These are phyloP conservation scores for Phoxinus phoxinus DNA, from an alignment of 2,113 vertebrate genomes.

Conservation along the genomic window DNA sequence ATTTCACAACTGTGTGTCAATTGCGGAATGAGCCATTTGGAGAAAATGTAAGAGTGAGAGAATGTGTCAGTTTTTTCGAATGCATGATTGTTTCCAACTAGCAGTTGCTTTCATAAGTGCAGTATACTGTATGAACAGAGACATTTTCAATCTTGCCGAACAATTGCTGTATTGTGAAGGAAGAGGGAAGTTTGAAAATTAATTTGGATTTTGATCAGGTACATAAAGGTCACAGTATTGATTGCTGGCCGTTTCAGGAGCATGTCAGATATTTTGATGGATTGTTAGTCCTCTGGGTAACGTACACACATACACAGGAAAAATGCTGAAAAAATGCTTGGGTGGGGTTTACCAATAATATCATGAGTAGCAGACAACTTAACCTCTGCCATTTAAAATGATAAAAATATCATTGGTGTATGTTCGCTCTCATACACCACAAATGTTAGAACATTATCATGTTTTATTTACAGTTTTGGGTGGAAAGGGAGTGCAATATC, in stretches of 20 bases:
- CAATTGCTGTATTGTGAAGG: neutral
- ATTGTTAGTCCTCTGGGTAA: neutral
- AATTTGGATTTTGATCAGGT: conserved; percentile 15
- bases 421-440: neutral
- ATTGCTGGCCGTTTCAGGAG: neutral
- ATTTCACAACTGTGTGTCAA: neutral
- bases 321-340: neutral
- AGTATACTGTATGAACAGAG: neutral
- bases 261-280: conserved; percentile 29
- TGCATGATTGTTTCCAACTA: neutral
- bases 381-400: neutral
- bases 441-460: neutral
- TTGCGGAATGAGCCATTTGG: conserved; percentile 7
- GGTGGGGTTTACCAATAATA: neutral
- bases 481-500: neutral
- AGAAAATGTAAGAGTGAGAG: neutral
- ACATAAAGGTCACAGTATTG: conserved; percentile 25
- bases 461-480: neutral
- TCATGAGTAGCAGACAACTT: neutral
- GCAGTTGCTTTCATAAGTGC: neutral
- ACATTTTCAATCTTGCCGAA: neutral
- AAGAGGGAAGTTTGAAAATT: neutral
- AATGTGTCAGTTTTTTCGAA: neutral
- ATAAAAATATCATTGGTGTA: neutral
- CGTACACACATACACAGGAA: neutral